These are phyloP conservation scores for Cherax quadricarinatus DNA, from an alignment of 1,140 invertebrate species.

Conservation along the genomic window DNA sequence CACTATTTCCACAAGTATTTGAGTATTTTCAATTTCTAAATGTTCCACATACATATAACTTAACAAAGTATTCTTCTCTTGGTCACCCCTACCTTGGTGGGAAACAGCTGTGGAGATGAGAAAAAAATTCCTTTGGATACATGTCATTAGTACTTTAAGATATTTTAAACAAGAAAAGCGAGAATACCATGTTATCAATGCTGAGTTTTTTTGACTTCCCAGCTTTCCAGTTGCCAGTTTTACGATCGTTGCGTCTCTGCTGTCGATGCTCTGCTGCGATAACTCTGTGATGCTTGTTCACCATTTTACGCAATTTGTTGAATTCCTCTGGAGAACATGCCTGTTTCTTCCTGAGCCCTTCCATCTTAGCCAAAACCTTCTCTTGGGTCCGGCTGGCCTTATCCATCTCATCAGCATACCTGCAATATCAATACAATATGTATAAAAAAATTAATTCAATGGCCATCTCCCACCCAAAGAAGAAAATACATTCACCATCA, in stretches of 20 bases:
- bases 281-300: constrained; percentile 56
- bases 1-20: no score
- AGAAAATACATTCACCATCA: no score
- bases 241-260: constrained; percentile 46
- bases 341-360: constrained; percentile 57
- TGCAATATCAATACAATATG: constrained; percentile 1
- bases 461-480: no score
- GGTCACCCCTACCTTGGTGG: no score
- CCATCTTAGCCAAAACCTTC: constrained; percentile 65
- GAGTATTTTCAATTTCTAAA: no score
- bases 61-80: no score
- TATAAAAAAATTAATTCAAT: no score
- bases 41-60: no score
- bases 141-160: no score
- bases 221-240: constrained; percentile 30
- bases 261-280: constrained; percentile 48
- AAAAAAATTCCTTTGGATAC: no score
- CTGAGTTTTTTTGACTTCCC: constrained; percentile 51
- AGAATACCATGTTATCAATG: constrained; percentile 47
- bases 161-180: no score
- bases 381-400: constrained; percentile 50
- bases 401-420: constrained; percentile 47
- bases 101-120: no score
- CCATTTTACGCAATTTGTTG: constrained; percentile 55
- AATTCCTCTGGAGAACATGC: constrained; percentile 50